Evolutionary conservation across 1,140 invertebrate species (phyloP).

Genomic region (Diorhabda carinulata): DNA sequence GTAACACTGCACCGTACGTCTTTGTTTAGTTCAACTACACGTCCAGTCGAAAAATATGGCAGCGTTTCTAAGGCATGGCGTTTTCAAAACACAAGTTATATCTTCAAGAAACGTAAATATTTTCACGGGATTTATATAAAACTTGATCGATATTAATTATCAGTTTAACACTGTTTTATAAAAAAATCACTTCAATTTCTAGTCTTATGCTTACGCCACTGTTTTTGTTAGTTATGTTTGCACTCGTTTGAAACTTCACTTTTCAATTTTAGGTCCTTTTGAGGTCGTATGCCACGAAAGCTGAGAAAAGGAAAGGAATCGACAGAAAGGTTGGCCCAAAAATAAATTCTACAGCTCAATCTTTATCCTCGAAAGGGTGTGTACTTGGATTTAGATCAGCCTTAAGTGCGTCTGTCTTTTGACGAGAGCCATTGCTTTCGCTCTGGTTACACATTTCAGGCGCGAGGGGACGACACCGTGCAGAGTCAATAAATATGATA

Average conservation of each 20-base stretch:
- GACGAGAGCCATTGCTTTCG: conserved; percentile 41
- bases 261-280: conserved; percentile 28
- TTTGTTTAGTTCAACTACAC: conserved; percentile 28
- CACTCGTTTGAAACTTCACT: conserved; percentile 26
- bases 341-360: conserved; percentile 54
- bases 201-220: conserved; percentile 18
- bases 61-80: conserved; percentile 58
- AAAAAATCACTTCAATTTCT: conserved; percentile 13
- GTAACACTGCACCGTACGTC: conserved; percentile 30
- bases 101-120: conserved; percentile 43
- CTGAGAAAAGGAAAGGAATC: conserved; percentile 51
- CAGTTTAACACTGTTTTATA: conserved; percentile 12
- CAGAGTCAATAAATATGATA: conserved; percentile 45
- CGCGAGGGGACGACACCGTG: conserved; percentile 35
- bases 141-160: not conserved
- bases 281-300: conserved; percentile 38
- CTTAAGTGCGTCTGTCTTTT: conserved; percentile 39
- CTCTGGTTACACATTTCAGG: conserved; percentile 22
- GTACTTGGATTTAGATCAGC: conserved; percentile 36
- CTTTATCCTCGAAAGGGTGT: conserved; percentile 59
- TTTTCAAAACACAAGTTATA: conserved; percentile 41
- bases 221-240: conserved; percentile 17
- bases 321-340: conserved; percentile 56
- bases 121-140: conserved; percentile 20
- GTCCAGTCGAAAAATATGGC: conserved; percentile 52